A percentile compares a stretch with the other conserved stretches of the same genome.
Evolutionary conservation across 2,113 vertebrate genomes (phyloP).

Genomic region (Coracopsis vasa): DNA sequence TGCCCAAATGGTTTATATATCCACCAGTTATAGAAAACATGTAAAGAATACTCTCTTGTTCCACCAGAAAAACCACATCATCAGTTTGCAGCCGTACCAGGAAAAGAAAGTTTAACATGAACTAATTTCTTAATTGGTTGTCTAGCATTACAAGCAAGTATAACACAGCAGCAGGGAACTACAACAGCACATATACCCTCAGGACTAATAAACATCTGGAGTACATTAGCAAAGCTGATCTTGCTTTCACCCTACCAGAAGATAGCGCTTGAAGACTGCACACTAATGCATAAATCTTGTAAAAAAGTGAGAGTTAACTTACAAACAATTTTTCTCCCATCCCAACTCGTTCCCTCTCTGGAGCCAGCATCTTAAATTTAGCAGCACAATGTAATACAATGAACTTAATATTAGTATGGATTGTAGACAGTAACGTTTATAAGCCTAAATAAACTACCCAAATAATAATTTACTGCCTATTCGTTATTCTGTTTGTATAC

Average conservation of each 20-base stretch:
- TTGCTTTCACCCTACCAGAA: slow-evolving; percentile 68
- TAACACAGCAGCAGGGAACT: slow-evolving; percentile 62
- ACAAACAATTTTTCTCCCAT: not conserved
- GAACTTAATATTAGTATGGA: not conserved
- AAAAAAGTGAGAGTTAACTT: not conserved
- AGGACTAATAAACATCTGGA: slow-evolving; percentile 74
- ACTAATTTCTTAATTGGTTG: slow-evolving; percentile 70
- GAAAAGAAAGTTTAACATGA: slow-evolving; percentile 69
- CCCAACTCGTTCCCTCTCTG: not conserved
- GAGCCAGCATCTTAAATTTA: slow-evolving; percentile 21
- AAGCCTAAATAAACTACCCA: slow-evolving; percentile 18
- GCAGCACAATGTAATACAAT: not conserved
- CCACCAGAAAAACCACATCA: slow-evolving; percentile 64
- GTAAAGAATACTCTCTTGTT: slow-evolving; percentile 76
- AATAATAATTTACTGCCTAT: not conserved
- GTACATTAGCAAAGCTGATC: slow-evolving; percentile 18
- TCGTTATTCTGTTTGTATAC: not conserved
- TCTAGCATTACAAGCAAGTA: slow-evolving; percentile 63
- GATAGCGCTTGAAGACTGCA: slow-evolving; percentile 75
- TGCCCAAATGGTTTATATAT: not conserved
- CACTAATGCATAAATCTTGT: not conserved
- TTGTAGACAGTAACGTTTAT: slow-evolving; percentile 36
- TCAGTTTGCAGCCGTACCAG: slow-evolving; percentile 50
- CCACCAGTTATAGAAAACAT: slow-evolving; percentile 56
- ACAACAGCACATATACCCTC: slow-evolving; percentile 52